phyloP scores from a whole-genome alignment of 2,797 vertebrate species.

The Pelodytes ibericus region DNA sequence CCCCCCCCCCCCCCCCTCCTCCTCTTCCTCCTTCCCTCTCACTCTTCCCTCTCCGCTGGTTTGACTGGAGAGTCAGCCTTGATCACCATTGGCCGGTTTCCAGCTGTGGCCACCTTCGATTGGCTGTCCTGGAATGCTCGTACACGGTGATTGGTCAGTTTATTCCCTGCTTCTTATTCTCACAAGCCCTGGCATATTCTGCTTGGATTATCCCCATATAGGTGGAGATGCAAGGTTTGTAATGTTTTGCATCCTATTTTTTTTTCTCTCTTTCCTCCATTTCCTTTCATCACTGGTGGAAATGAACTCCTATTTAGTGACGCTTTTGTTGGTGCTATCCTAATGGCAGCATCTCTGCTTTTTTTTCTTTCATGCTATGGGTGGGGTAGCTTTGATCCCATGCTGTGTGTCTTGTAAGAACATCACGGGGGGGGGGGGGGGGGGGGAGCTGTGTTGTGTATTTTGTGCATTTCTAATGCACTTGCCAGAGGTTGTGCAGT shows the following conservation, averaged over 20 bases:
- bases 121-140: slow-evolving; percentile 64
- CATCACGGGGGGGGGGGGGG: slow-evolving; percentile 31
- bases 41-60: slow-evolving; percentile 57
- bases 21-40: slow-evolving; percentile 9
- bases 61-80: slow-evolving; percentile 55
- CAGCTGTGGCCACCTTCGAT: slow-evolving; percentile 62
- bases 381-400: slow-evolving; percentile 58
- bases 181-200: slow-evolving; percentile 68
- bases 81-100: slow-evolving; percentile 68
- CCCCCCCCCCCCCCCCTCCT: not conserved
- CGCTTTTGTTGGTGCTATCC: not conserved
- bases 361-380: slow-evolving; percentile 35
- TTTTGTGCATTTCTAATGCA: not conserved
- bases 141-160: slow-evolving; percentile 68
- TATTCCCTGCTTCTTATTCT: slow-evolving; percentile 66
- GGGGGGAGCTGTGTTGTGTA: slow-evolving; percentile 30
- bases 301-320: not conserved
- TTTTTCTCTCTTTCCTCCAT: no score
- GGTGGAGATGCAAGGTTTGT: slow-evolving; percentile 82
- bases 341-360: not conserved
- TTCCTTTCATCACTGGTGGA: not conserved
- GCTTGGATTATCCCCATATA: slow-evolving; percentile 66
- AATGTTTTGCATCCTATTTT: not conserved
- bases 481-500: not conserved
- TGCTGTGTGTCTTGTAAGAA: slow-evolving; percentile 40